Percentiles rank a stretch among this genome's conserved stretches.
These are phyloP conservation scores for Phoebastria nigripes DNA, from an alignment of 2,797 vertebrate species.

Conservation along the genomic window DNA sequence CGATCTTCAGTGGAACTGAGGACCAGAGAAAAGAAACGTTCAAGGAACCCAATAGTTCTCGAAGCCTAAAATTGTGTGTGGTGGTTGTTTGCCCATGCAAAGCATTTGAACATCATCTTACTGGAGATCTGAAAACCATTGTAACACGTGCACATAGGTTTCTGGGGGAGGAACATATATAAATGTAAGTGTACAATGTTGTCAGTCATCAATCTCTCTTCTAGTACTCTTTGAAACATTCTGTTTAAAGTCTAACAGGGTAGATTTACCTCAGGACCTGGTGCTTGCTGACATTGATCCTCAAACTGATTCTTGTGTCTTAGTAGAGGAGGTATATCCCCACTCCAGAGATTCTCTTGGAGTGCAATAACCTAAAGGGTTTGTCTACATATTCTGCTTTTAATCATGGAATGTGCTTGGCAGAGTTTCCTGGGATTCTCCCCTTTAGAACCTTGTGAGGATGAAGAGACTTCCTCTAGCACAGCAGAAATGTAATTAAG, in stretches of 20 bases:
- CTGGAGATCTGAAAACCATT: background rate
- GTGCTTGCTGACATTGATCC: background rate
- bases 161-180: background rate
- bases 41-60: accelerated
- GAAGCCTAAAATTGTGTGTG: background rate
- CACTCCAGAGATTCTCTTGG: background rate
- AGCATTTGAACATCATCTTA: background rate
- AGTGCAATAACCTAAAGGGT: background rate
- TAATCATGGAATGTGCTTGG: background rate
- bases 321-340: background rate
- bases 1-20: background rate
- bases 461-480: background rate
- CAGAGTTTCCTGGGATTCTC: background rate
- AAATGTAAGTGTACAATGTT: background rate
- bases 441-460: background rate
- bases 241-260: background rate
- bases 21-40: background rate
- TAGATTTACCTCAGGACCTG: background rate
- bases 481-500: background rate
- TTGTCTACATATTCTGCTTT: background rate
- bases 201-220: background rate
- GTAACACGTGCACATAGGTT: background rate
- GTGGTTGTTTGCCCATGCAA: background rate
- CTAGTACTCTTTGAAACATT: background rate
- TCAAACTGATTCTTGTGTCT: background rate